Evolutionary conservation across 1,140 invertebrate species (phyloP).

Genomic region (Penaeus indicus): DNA sequence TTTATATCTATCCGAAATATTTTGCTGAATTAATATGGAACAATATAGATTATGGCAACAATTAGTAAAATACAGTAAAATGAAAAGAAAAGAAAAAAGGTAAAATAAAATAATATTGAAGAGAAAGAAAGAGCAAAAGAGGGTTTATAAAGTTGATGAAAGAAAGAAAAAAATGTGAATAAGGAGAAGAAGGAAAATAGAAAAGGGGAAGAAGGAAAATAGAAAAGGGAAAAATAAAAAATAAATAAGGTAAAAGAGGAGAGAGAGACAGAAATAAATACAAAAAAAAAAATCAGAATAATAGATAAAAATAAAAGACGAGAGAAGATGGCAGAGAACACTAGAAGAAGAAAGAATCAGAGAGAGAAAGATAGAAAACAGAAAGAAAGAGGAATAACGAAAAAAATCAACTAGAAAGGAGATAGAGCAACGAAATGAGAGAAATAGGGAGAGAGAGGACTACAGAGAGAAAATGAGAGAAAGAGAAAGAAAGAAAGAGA

Average conservation of each 20-base stretch:
- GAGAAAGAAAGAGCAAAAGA: no score
- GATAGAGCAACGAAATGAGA: background rate
- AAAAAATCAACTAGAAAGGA: background rate
- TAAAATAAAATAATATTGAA: no score
- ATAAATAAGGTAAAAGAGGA: background rate
- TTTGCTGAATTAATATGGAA: no score
- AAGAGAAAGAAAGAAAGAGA: background rate
- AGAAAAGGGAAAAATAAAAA: background rate
- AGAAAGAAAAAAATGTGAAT: background rate
- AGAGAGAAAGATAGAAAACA: background rate
- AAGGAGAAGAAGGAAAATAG: background rate
- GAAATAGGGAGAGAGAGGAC: no score
- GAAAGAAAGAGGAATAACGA: background rate
- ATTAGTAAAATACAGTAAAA: no score
- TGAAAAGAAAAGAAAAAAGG: no score
- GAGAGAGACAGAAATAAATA: background rate
- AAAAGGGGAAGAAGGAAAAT: background rate
- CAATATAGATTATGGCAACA: no score
- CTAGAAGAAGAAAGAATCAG: background rate
- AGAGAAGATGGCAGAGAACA: background rate
- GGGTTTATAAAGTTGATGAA: no score
- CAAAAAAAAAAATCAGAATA: background rate
- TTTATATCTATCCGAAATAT: no score
- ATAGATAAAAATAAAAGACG: background rate
- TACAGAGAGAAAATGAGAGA: no score